Conservation (phyloP, 2,797 vertebrate genomes). For the Streptopelia turtur region DNA sequence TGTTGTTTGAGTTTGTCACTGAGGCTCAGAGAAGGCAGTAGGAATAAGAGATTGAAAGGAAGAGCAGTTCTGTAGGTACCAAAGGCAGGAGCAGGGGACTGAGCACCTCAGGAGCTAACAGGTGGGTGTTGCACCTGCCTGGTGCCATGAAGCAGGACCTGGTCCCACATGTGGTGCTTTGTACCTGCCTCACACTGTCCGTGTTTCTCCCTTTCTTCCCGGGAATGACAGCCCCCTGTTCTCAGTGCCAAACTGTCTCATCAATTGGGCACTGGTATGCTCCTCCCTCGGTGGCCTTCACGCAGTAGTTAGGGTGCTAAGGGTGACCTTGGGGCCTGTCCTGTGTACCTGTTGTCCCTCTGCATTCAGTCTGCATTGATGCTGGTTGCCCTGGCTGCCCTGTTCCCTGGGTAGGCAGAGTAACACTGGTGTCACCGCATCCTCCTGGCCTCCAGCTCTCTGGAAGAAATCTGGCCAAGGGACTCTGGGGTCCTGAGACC, state of each 20-base stretch:
- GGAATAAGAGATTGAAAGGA: background rate
- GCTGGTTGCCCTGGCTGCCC: background rate
- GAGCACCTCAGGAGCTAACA: background rate
- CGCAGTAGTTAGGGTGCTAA: background rate
- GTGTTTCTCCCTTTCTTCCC: background rate
- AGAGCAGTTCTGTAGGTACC: background rate
- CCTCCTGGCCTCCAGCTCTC: background rate
- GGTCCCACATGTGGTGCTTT: rapidly evolving
- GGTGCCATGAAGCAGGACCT: rapidly evolving
- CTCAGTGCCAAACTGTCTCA: background rate
- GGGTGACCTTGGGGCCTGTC: rapidly evolving
- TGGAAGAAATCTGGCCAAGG: background rate
- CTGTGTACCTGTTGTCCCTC: background rate
- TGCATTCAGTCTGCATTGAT: background rate
- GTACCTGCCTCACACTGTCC: rapidly evolving
- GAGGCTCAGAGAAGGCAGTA: background rate
- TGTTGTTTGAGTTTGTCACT: background rate
- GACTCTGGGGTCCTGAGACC: background rate
- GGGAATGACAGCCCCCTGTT: background rate
- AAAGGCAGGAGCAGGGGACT: background rate
- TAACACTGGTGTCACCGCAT: background rate
- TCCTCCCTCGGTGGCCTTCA: background rate
- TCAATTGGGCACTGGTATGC: background rate
- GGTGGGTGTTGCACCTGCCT: background rate
- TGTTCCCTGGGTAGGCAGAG: background rate